phyloP scores from a whole-genome alignment of 2,113 vertebrate species.

The Crotalus tigris region DNA sequence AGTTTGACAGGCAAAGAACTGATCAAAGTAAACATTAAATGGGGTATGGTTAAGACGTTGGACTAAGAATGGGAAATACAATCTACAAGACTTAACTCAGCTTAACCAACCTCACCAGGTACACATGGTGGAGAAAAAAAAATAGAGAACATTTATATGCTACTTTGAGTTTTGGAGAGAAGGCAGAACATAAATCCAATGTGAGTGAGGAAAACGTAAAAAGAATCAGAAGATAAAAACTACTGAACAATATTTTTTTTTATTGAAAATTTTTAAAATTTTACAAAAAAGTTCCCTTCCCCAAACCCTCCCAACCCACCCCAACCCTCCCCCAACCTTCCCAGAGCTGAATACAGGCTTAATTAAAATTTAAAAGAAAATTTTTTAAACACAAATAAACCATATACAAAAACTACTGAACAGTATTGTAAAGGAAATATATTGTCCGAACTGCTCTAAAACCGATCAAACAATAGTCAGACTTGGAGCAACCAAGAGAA shows the following conservation, averaged over 20 bases:
- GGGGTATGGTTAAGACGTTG: background rate
- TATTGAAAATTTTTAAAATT: too few relatives aligned
- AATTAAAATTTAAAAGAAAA: too few relatives aligned
- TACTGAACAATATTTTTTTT: background rate
- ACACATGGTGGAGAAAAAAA: background rate
- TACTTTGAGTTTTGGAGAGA: background rate
- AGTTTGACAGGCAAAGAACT: background rate
- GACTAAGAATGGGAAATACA: background rate
- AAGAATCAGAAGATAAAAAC: background rate
- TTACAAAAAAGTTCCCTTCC: too few relatives aligned
- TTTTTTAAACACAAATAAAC: too few relatives aligned
- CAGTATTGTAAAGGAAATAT: background rate
- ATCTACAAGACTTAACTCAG: background rate
- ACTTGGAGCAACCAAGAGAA: background rate
- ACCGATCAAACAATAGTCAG: background rate
- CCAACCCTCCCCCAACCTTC: too few relatives aligned
- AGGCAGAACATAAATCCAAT: background rate
- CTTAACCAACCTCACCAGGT: background rate
- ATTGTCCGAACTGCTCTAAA: background rate
- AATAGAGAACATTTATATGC: background rate
- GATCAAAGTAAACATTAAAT: background rate
- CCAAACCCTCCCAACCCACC: too few relatives aligned
- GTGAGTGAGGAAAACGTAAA: background rate
- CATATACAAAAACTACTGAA: background rate
- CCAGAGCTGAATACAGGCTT: too few relatives aligned